phyloP scores from a whole-genome alignment of 2,888 invertebrate genomes.

The Dasysyrphus tricinctus region DNA sequence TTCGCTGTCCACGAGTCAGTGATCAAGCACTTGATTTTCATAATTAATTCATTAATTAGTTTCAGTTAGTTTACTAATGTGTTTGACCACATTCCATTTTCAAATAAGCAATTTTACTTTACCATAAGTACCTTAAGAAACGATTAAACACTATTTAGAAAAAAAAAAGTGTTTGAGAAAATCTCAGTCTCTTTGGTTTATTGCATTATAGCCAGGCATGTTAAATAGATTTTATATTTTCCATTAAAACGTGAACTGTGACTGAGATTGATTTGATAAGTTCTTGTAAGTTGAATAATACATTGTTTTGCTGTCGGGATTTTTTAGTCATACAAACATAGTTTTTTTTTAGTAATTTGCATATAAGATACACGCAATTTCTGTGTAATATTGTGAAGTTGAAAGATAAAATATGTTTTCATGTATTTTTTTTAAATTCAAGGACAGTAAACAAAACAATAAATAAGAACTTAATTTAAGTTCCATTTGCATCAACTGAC shows the following conservation, averaged over 20 bases:
- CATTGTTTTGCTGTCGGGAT: conserved; percentile 41
- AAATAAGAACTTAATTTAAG: background rate
- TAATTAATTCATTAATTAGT: conserved; percentile 67
- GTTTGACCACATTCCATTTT: conserved; percentile 60
- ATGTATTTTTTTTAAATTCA: conserved; percentile 15
- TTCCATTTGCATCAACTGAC: background rate
- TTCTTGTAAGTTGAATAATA: conserved; percentile 43
- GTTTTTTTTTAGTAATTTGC: conserved; percentile 27
- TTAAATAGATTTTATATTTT: conserved; percentile 22
- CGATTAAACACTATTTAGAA: background rate
- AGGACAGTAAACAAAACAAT: conserved; percentile 7
- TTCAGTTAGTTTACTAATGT: conserved; percentile 38
- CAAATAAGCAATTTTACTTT: background rate
- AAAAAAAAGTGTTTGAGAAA: background rate
- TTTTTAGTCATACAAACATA: background rate
- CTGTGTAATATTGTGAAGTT: conserved; percentile 5
- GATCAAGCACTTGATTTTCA: conserved; percentile 9
- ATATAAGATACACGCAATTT: conserved; percentile 49
- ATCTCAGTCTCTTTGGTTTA: background rate
- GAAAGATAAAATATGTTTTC: background rate
- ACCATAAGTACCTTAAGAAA: conserved; percentile 6
- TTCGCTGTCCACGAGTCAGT: conserved; percentile 21
- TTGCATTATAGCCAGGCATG: background rate
- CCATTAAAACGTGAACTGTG: conserved; percentile 25
- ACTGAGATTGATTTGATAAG: conserved; percentile 66